Evolutionary conservation across 2,888 invertebrate species (phyloP), one percentile per base, ranked within the genome.

Genomic region (Rhagonycha fulva): DNA sequence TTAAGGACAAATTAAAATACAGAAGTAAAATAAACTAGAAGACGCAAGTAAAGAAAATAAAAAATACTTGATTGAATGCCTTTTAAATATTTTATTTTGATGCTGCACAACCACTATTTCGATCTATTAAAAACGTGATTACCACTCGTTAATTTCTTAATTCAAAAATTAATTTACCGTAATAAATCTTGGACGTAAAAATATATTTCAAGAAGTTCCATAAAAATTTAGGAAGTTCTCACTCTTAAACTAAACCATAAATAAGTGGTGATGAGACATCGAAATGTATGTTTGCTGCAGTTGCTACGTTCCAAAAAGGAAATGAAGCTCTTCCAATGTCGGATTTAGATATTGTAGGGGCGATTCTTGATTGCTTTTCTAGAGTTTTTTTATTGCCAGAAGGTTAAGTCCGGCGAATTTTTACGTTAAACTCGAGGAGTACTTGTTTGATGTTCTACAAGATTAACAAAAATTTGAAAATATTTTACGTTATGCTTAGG

Each of bases 301-400:
- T 72, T 66, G 68, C 71, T 76, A 68, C 73, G 70, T 76, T 76
- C 47, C 68, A 32, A 28, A 62, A 61, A 73, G 76, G 76, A 76
- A 76, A 76, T 76, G 76, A 76, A 76, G 74, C 76, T 74, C 73
- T 76, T 74, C 66, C 24, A n/a, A 47, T 70, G 69, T 60, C 62
- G 73, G 62, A 74, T 73, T 76, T 76, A 76, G 73, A 66, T 76
- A 72, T 68, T 74, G 62, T 72, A 62, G 32, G 68, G 69, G 71
- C 70, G 66, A 19, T 19, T 60, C 61, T 47, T 68, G 75, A 76
- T 76, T 76, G 75, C 68, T 66, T 71, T 69, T 72, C 69, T 47
- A 66, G 19, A 26, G 63, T 66, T 66, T 66, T 66, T 66, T 66
- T 66, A 66, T 66, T 66, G 63, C 63, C 24, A 66, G 19, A 66